phyloP scores from a whole-genome alignment of 2,797 vertebrate species.

The Phoebastria nigripes region DNA sequence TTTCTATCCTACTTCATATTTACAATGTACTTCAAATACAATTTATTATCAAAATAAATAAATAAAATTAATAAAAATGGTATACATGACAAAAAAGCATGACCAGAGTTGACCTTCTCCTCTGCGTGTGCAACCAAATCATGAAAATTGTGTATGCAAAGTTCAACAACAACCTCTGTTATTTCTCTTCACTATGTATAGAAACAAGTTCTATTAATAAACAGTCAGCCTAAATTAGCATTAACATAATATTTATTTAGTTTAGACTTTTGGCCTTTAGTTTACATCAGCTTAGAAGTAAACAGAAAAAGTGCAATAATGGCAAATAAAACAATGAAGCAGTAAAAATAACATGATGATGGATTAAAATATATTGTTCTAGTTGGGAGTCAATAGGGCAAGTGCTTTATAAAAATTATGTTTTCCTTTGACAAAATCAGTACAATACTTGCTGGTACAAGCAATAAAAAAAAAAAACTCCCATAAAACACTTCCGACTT shows the following conservation, averaged over 20 bases:
- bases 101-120: neutral
- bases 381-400: slow-evolving; percentile 31
- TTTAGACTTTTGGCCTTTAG: neutral
- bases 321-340: slow-evolving; percentile 37
- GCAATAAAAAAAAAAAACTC: neutral
- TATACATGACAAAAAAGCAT: neutral
- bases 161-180: neutral
- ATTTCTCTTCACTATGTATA: neutral
- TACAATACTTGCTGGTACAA: slow-evolving; percentile 37
- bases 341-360: slow-evolving; percentile 26
- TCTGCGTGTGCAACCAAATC: neutral
- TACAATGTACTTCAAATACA: neutral
- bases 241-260: neutral
- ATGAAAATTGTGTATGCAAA: neutral
- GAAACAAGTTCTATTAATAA: slow-evolving; percentile 5
- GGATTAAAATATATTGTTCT: slow-evolving; percentile 18
- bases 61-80: neutral
- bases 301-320: neutral
- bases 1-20: neutral
- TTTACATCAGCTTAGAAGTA: neutral
- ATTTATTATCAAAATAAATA: neutral
- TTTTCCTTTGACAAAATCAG: slow-evolving; percentile 59
- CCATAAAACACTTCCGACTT: slow-evolving; percentile 45
- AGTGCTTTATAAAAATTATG: slow-evolving; percentile 33
- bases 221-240: neutral